Evolutionary conservation across 2,888 invertebrate genomes (phyloP), one percentile per base, ranked within the genome.

Genomic region (Leucoptera coffeella): DNA sequence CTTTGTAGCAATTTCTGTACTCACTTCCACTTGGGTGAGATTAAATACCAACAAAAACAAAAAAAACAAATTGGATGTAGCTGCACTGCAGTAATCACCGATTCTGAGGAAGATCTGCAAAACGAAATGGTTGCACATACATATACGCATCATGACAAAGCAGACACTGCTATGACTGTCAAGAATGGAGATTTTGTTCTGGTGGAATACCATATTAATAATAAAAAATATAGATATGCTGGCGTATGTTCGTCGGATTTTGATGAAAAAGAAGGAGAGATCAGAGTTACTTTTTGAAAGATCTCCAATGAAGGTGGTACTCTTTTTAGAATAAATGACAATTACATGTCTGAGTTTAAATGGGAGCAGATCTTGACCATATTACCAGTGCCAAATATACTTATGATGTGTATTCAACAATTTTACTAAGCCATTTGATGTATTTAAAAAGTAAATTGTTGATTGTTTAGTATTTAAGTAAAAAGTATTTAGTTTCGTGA

Each of bases 171-270:
- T 30, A 27, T 27, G 26, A 14, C 23, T 30, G 31, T 34, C 15
- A 33, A 34, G 31, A 35, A 34, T 11, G 35, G 33, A 34, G 33
- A 37, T 34, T 35, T 35, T 33, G 27, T 35, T 10, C 32, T 35
- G 31, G 31, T 34, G 25, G 30, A 34, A 30, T 34, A 32, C 22
- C n/a, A 32, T 22, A 31, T 32, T 27, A 34, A 32, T 30, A 31
- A 29, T 30, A 34, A 31, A 31, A 32, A 32, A 31, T 35, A 35
- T 29, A 32, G 37, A 33, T 35, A 37, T 34, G 35, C 35, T 32
- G 35, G 34, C 28, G 28, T 34, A 31, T 36, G 34, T 33, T 33
- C 34, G 22, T 30, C 32, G 26, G 34, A 32, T 33, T 33, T 35
- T 32, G 31, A 35, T 32, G 34, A 33, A 27, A 31, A 35, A 30